Evolutionary conservation across 2,888 invertebrate genomes (phyloP).

Genomic region (Rugalucina vietnamica): DNA sequence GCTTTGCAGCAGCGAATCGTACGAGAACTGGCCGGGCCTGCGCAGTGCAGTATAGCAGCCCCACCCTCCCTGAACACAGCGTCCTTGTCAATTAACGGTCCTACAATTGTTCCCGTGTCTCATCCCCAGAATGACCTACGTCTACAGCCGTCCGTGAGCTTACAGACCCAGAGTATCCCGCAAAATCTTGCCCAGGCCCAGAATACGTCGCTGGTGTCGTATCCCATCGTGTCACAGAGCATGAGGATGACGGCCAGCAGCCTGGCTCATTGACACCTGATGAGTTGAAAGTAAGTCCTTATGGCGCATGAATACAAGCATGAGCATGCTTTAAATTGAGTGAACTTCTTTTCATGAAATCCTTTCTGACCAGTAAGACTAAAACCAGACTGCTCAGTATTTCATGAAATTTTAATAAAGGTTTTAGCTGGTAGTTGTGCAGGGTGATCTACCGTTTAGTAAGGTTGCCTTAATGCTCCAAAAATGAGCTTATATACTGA

Average conservation of each 20-base stretch:
- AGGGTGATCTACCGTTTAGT: too few relatives aligned
- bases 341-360: too few relatives aligned
- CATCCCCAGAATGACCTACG: constrained; percentile 75
- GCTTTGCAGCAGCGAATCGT: constrained; percentile 79
- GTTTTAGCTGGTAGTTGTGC: too few relatives aligned
- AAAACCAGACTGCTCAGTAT: too few relatives aligned
- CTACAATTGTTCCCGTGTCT: constrained; percentile 73
- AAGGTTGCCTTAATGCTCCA: too few relatives aligned
- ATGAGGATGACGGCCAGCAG: constrained; percentile 78
- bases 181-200: constrained; percentile 70
- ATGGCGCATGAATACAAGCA: constrained; percentile 33
- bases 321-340: not conserved
- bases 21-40: constrained; percentile 69
- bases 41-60: constrained; percentile 64
- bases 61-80: constrained; percentile 66
- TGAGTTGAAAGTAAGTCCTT: constrained; percentile 10
- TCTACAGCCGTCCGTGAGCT: constrained; percentile 70
- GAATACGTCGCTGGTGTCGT: constrained; percentile 75
- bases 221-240: constrained; percentile 80
- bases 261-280: constrained; percentile 70
- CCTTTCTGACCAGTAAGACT: too few relatives aligned
- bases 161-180: constrained; percentile 55
- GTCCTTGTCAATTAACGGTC: constrained; percentile 74
- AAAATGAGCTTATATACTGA: too few relatives aligned
- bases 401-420: too few relatives aligned